phyloP scores from a whole-genome alignment of 1,140 invertebrate species.

The Caenorhabditis remanei region DNA sequence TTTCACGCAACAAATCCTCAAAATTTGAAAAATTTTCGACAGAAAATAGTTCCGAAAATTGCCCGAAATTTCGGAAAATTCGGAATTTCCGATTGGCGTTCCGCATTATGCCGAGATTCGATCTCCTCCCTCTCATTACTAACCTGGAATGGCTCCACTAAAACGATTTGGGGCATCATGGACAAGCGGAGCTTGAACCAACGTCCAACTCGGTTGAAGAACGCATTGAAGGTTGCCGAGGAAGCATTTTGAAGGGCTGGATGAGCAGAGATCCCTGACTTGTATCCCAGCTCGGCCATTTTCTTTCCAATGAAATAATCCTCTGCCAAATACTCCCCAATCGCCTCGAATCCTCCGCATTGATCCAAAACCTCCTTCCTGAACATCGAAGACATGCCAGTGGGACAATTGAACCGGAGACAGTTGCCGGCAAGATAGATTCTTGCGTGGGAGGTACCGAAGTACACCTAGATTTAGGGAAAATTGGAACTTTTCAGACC shows the following conservation, averaged over 20 bases:
- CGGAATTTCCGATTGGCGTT: too few species aligned
- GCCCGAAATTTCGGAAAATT: too few species aligned
- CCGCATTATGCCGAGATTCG: too few species aligned
- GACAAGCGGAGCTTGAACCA: conserved; percentile 95
- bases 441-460: conserved; percentile 94
- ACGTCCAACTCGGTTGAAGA: conserved; percentile 78
- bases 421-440: conserved; percentile 94
- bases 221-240: conserved; percentile 62
- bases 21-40: too few species aligned
- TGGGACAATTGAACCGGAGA: conserved; percentile 93
- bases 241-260: conserved; percentile 75
- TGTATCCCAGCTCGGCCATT: conserved; percentile 63
- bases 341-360: conserved; percentile 86
- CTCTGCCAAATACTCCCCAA: conserved; percentile 95
- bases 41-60: too few species aligned
- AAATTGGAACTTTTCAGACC: neutral
- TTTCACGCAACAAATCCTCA: too few species aligned
- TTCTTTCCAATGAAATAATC: conserved; percentile 94
- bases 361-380: conserved; percentile 90
- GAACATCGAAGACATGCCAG: conserved; percentile 97
- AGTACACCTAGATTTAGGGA: conserved; percentile 85
- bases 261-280: conserved; percentile 69
- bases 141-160: conserved; percentile 88
- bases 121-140: too few species aligned
- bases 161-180: conserved; percentile 90